Evolutionary conservation across 2,888 invertebrate species (phyloP).

Genomic region (Tricholauxania praeusta): DNA sequence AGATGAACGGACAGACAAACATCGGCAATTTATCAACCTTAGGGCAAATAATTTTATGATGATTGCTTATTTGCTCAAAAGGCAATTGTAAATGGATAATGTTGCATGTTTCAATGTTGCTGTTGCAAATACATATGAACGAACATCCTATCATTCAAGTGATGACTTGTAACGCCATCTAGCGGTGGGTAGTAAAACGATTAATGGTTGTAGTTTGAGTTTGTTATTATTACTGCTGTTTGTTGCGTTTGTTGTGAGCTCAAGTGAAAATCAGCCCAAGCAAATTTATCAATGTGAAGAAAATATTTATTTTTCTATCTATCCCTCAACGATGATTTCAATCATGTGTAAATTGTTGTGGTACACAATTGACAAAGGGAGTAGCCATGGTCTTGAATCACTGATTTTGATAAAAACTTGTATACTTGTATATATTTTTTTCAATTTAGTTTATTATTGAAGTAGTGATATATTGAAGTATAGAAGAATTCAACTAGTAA

Average conservation of each 20-base stretch:
- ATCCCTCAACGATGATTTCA: no score
- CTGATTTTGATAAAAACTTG: no score
- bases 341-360: no score
- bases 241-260: neutral
- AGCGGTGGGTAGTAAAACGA: neutral
- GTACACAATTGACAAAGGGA: no score
- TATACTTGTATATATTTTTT: no score
- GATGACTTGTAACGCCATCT: slow-evolving; percentile 1
- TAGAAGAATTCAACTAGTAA: no score
- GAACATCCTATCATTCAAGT: no score
- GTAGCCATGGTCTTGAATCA: no score
- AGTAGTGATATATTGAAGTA: no score
- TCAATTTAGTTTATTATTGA: no score
- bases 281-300: slow-evolving; percentile 16
- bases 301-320: neutral
- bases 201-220: slow-evolving; percentile 1
- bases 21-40: slow-evolving; percentile 50
- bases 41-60: slow-evolving; percentile 50
- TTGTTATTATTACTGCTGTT: neutral
- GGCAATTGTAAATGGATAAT: slow-evolving; percentile 27
- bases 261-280: neutral
- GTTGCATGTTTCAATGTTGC: neutral
- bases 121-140: no score
- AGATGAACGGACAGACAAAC: no score
- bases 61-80: slow-evolving; percentile 48